Evolutionary conservation across 2,888 invertebrate genomes (phyloP).

Genomic region (Noctua pronuba): DNA sequence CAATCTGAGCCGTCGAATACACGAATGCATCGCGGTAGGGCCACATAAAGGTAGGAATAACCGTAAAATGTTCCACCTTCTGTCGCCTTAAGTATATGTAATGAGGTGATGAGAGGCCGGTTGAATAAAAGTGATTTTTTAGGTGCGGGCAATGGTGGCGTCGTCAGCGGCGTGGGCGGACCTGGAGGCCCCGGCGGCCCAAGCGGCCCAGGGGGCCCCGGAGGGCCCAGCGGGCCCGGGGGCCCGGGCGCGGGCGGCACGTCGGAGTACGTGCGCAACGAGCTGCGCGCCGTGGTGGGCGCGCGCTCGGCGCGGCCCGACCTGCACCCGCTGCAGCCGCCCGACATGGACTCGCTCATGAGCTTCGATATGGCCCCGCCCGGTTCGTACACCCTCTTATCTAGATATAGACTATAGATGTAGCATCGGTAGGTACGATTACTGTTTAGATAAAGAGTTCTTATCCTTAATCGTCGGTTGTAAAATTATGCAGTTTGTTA

Average conservation of each 20-base stretch:
- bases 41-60: constrained; percentile 52
- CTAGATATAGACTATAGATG: constrained; percentile 8
- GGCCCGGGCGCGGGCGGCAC: constrained; percentile 84
- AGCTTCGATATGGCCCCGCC: constrained; percentile 93
- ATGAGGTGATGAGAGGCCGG: constrained; percentile 13
- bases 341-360: constrained; percentile 93
- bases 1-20: constrained; percentile 10
- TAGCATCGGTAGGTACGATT: constrained; percentile 26
- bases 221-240: constrained; percentile 48
- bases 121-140: constrained; percentile 47
- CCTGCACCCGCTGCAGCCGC: constrained; percentile 88
- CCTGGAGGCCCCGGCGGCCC: constrained; percentile 45
- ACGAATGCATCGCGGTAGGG: constrained; percentile 27
- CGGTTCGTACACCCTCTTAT: constrained; percentile 77
- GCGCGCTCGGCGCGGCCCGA: constrained; percentile 92
- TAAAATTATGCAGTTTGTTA: constrained; percentile 15
- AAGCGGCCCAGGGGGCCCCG: constrained; percentile 44
- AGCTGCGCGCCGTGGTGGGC: constrained; percentile 96
- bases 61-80: constrained; percentile 7
- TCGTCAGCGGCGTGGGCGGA: constrained; percentile 65
- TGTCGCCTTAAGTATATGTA: constrained; percentile 15
- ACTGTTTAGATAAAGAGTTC: constrained; percentile 40
- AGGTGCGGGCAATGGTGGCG: constrained; percentile 75
- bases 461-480: constrained; percentile 10
- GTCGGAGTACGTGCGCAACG: constrained; percentile 97